These are phyloP conservation scores for Neoascia interrupta DNA, from an alignment of 2,888 invertebrate species.

Conservation along the genomic window DNA sequence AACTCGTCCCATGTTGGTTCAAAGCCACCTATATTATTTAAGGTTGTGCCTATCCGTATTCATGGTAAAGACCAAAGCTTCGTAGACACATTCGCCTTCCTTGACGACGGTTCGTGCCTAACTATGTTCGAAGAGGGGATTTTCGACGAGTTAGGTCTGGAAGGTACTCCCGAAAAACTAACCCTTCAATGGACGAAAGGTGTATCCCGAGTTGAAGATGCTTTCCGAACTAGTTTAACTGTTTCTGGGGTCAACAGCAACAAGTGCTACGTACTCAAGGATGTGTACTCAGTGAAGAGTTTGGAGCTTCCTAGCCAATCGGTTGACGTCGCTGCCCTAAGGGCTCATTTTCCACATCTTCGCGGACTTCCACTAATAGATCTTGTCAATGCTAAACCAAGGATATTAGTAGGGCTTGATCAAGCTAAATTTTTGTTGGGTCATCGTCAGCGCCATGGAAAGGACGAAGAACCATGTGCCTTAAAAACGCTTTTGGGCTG, in stretches of 20 bases:
- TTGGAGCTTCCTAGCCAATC: slow-evolving; percentile 12
- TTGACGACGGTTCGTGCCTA: slow-evolving; percentile 6
- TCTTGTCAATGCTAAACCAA: slow-evolving; percentile 13
- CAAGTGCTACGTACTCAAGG: not conserved
- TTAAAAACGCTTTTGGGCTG: slow-evolving; percentile 22
- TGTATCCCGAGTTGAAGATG: too few relatives aligned
- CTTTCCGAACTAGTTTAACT: not conserved
- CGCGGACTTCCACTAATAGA: slow-evolving; percentile 1
- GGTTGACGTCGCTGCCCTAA: slow-evolving; percentile 6
- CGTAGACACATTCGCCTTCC: slow-evolving; percentile 7
- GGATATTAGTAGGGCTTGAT: slow-evolving; percentile 1
- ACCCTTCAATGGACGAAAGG: slow-evolving; percentile 21
- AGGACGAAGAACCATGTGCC: slow-evolving; percentile 19
- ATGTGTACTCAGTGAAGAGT: not conserved
- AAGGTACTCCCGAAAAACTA: slow-evolving; percentile 7
- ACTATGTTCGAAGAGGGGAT: not conserved
- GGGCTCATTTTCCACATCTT: not conserved
- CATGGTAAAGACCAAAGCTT: too few relatives aligned
- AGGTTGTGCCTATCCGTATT: too few relatives aligned
- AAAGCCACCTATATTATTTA: not conserved
- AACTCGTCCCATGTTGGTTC: not conserved
- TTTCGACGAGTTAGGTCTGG: slow-evolving; percentile 12
- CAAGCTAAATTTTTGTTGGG: slow-evolving; percentile 11
- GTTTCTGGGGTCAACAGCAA: not conserved
- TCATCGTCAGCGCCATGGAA: not conserved